phyloP scores from a whole-genome alignment of 2,113 vertebrate genomes.

The Elephas maximus region DNA sequence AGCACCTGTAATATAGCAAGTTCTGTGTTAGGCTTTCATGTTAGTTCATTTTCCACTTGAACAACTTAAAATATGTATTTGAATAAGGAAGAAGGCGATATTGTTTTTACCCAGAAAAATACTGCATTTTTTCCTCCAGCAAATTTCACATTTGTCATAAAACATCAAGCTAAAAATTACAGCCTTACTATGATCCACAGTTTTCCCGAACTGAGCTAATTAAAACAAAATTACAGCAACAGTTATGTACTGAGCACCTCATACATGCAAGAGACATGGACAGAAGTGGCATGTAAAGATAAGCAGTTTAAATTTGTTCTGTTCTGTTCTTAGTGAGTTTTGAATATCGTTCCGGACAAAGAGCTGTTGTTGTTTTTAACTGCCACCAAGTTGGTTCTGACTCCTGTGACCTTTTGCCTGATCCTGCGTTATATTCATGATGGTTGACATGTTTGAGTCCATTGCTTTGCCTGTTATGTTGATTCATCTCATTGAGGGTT shows the following conservation, averaged over 20 bases:
- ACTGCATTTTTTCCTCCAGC: neutral
- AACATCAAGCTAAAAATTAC: neutral
- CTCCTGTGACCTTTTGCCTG: neutral
- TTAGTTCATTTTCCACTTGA: constrained; percentile 5
- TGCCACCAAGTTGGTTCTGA: no score
- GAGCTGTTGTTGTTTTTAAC: neutral
- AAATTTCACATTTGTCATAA: neutral
- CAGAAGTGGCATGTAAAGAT: neutral
- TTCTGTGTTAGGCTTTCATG: neutral
- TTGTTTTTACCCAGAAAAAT: neutral
- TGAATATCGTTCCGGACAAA: neutral
- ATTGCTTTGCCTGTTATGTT: no score
- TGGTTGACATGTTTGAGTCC: no score
- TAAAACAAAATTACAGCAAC: neutral
- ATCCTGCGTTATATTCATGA: no score
- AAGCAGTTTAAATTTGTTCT: neutral
- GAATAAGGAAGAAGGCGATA: neutral
- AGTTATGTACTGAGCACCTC: neutral
- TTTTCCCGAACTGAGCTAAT: neutral
- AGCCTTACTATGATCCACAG: neutral
- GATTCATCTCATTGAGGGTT: no score
- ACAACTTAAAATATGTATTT: neutral
- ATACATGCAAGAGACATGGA: neutral
- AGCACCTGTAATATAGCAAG: neutral
- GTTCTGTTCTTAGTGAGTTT: no score